Percentiles rank a stretch among this genome's conserved stretches.
phyloP scores from a whole-genome alignment of 2,888 invertebrate genomes.

The Glyphotaelius pellucidus region DNA sequence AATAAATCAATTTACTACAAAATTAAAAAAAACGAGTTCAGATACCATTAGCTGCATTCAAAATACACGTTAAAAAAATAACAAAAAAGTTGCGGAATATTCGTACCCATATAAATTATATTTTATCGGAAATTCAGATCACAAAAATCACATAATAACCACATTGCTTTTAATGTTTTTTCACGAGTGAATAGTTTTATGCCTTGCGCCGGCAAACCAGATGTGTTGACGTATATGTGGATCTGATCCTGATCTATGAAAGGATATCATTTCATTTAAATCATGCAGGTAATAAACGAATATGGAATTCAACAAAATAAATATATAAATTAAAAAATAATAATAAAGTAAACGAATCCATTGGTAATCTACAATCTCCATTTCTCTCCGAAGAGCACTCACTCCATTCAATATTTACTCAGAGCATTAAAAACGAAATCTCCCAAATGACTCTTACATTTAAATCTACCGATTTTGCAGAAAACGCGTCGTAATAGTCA shows the following conservation, averaged over 20 bases:
- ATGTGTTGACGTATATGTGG: no score
- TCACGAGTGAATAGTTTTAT: no score
- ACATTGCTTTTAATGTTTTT: no score
- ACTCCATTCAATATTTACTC: neutral
- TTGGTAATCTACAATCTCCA: neutral
- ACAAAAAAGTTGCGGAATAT: no score
- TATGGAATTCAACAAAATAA: neutral
- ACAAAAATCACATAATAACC: neutral
- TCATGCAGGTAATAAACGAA: neutral
- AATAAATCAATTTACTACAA: no score
- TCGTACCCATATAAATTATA: no score
- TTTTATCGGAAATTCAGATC: no score
- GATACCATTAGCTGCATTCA: no score
- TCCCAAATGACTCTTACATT: neutral
- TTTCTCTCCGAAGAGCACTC: neutral
- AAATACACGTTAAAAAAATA: no score
- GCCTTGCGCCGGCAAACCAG: no score
- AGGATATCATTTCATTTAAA: neutral
- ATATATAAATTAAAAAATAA: neutral
- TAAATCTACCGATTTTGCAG: neutral
- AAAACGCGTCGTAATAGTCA: conserved; percentile 15
- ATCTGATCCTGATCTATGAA: neutral
- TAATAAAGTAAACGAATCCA: neutral
- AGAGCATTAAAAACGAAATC: neutral
- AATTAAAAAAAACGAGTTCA: no score